These are phyloP conservation scores for Mimumesa dahlbomi DNA, from an alignment of 2,888 invertebrate species.

Conservation along the genomic window DNA sequence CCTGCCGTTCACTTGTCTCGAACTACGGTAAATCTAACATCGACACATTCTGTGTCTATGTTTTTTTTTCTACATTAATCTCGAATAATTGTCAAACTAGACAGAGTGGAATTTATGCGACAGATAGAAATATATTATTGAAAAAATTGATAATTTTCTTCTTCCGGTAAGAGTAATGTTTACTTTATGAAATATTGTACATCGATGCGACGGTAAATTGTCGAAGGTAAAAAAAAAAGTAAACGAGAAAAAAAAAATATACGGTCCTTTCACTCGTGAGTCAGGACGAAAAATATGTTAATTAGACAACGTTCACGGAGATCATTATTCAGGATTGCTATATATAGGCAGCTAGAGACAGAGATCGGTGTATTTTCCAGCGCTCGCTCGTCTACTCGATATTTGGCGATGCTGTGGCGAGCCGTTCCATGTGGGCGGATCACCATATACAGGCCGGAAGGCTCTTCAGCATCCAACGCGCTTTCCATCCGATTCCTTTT, in stretches of 20 bases:
- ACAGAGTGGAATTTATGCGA: too few relatives aligned
- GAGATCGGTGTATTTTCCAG: slow-evolving; percentile 58
- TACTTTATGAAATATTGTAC: too few relatives aligned
- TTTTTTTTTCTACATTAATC: too few relatives aligned
- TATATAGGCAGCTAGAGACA: slow-evolving; percentile 70
- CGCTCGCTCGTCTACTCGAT: slow-evolving; percentile 69
- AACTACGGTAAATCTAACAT: too few relatives aligned
- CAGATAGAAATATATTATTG: too few relatives aligned
- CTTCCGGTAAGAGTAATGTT: too few relatives aligned
- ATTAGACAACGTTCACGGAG: slow-evolving; percentile 48
- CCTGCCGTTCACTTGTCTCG: too few relatives aligned
- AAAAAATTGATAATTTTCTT: too few relatives aligned
- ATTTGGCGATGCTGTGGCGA: slow-evolving; percentile 75
- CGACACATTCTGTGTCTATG: too few relatives aligned
- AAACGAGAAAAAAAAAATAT: neutral
- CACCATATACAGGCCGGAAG: slow-evolving; percentile 68
- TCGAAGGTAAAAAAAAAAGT: neutral
- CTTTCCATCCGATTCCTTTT: slow-evolving; percentile 53
- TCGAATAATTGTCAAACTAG: too few relatives aligned
- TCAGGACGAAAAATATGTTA: slow-evolving; percentile 65
- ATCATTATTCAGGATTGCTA: slow-evolving; percentile 70
- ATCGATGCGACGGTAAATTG: neutral
- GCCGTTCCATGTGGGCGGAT: slow-evolving; percentile 72
- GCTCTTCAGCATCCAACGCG: slow-evolving; percentile 69
- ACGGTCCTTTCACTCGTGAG: slow-evolving; percentile 63